A percentile compares a stretch with the other conserved stretches of the same genome.
These are phyloP conservation scores for Ochropleura plecta DNA, from an alignment of 2,888 invertebrate species.

Conservation along the genomic window DNA sequence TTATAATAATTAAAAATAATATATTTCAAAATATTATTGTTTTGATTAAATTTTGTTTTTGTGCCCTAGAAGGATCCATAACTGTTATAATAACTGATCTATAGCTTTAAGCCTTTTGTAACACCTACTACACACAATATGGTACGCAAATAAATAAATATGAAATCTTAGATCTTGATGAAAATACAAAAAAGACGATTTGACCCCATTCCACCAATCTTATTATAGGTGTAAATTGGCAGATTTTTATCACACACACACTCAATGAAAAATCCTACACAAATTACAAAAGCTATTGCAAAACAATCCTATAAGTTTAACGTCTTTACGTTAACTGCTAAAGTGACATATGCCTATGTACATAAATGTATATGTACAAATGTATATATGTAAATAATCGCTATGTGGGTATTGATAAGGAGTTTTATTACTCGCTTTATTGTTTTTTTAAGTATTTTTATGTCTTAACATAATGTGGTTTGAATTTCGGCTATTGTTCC, in stretches of 20 bases:
- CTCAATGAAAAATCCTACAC: slow-evolving; percentile 42
- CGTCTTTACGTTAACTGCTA: slow-evolving; percentile 51
- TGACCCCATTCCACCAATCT: background rate
- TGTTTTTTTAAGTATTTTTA: slow-evolving; percentile 27
- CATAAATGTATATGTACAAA: slow-evolving; percentile 2
- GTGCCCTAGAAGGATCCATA: too few relatives aligned
- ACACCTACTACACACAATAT: too few relatives aligned
- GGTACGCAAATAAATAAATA: background rate
- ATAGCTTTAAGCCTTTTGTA: too few relatives aligned
- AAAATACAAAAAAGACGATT: background rate
- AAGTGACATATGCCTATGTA: slow-evolving; percentile 38
- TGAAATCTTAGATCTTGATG: background rate
- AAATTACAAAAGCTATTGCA: slow-evolving; percentile 45
- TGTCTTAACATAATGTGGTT: slow-evolving; percentile 17
- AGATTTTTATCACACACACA: slow-evolving; percentile 9
- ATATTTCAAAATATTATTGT: too few relatives aligned
- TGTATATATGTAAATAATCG: slow-evolving; percentile 4
- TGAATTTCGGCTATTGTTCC: slow-evolving; percentile 49
- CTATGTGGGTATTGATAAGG: slow-evolving; percentile 60
- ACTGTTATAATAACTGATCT: too few relatives aligned
- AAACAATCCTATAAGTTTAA: slow-evolving; percentile 54
- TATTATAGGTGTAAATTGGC: slow-evolving; percentile 18
- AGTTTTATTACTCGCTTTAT: slow-evolving; percentile 32
- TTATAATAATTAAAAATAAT: too few relatives aligned
- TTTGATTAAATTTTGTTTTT: too few relatives aligned